Conservation (phyloP, 1,140 invertebrate species). For the Lordiphosa collinella region DNA sequence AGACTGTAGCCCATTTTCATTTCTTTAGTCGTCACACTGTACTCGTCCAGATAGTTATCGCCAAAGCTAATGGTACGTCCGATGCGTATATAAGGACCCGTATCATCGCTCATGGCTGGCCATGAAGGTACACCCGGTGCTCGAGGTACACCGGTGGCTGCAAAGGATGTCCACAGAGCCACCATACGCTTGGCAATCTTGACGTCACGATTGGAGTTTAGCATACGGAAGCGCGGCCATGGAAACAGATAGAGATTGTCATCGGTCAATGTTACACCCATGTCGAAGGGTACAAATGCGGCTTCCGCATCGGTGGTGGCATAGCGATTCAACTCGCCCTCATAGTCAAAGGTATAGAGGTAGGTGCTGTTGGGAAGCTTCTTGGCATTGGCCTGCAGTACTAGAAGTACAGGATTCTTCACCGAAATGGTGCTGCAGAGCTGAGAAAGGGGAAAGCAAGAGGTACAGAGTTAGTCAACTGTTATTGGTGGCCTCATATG, state of each 20-base stretch:
- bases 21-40: slow-evolving; percentile 58
- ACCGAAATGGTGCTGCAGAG: slow-evolving; percentile 69
- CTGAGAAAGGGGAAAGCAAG: slow-evolving; percentile 15
- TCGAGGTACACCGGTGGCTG: slow-evolving; percentile 49
- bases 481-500: neutral
- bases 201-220: slow-evolving; percentile 63
- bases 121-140: slow-evolving; percentile 51
- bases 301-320: slow-evolving; percentile 37
- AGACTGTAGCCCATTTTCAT: slow-evolving; percentile 53
- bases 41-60: slow-evolving; percentile 71
- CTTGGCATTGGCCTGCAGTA: slow-evolving; percentile 72
- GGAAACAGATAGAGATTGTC: slow-evolving; percentile 79
- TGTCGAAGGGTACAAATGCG: slow-evolving; percentile 63
- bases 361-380: slow-evolving; percentile 70
- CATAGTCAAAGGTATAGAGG: slow-evolving; percentile 72
- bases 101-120: slow-evolving; percentile 65
- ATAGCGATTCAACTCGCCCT: slow-evolving; percentile 70
- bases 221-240: slow-evolving; percentile 57
- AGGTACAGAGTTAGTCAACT: neutral
- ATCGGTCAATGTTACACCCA: slow-evolving; percentile 73
- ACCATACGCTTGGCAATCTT: slow-evolving; percentile 71
- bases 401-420: slow-evolving; percentile 72
- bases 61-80: slow-evolving; percentile 55
- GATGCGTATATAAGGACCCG: slow-evolving; percentile 71
- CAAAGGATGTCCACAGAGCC: slow-evolving; percentile 73